phyloP scores from a whole-genome alignment of 2,888 invertebrate genomes.

The Strigamia crassipes region DNA sequence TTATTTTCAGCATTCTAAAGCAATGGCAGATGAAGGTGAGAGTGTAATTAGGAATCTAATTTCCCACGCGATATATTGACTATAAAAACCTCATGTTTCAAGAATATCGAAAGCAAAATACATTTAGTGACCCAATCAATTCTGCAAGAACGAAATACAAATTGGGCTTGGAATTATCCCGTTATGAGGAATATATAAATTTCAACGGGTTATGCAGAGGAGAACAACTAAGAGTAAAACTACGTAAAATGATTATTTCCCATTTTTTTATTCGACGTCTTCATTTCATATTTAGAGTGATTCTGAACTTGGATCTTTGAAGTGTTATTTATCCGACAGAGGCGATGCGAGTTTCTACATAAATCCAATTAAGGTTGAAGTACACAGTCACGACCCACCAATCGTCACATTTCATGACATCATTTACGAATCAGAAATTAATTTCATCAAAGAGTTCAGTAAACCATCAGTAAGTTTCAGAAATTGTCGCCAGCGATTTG shows the following conservation, averaged over 20 bases:
- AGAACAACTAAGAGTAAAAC: constrained; percentile 44
- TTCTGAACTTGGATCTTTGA: no score
- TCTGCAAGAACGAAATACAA: neutral
- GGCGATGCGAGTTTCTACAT: constrained; percentile 53
- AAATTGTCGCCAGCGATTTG: no score
- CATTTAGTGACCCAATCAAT: no score
- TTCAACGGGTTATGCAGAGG: constrained; percentile 49
- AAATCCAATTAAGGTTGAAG: constrained; percentile 55
- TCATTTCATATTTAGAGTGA: no score
- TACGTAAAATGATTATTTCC: no score
- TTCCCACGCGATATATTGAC: neutral
- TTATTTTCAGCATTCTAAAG: neutral
- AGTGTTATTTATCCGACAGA: constrained; percentile 54
- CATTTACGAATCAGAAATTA: constrained; percentile 53
- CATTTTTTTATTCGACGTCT: no score
- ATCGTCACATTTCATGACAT: constrained; percentile 56
- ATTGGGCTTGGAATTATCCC: neutral
- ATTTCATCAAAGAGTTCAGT: constrained; percentile 52
- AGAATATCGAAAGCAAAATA: neutral
- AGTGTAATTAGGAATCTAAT: neutral
- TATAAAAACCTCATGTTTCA: neutral
- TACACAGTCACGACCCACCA: constrained; percentile 53
- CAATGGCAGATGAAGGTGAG: neutral
- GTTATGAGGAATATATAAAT: constrained; percentile 38
- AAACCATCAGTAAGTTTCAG: constrained; percentile 51